phyloP scores from a whole-genome alignment of 2,113 vertebrate genomes.

The Rattus rattus region DNA sequence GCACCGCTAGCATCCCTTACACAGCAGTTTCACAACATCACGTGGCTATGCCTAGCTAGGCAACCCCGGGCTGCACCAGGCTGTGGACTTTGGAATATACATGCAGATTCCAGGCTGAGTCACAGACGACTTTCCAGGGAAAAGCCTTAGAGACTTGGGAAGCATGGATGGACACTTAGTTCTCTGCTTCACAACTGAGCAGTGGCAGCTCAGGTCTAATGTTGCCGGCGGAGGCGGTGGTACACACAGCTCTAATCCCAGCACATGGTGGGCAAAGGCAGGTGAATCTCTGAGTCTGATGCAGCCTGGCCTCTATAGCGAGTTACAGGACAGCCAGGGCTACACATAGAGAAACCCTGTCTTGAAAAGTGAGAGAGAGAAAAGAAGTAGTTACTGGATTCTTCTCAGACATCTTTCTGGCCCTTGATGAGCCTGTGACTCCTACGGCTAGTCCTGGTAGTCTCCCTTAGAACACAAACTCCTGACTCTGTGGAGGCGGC shows the following conservation, averaged over 20 bases:
- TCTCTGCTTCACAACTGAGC: not conserved
- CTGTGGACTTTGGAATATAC: not conserved
- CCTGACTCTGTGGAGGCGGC: not conserved
- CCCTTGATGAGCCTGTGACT: not conserved
- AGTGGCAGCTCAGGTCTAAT: not conserved
- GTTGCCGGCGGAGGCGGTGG: not conserved
- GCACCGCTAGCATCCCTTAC: not conserved
- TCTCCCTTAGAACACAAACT: not conserved
- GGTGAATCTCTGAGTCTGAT: not conserved
- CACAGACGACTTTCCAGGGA: not conserved
- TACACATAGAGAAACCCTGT: not conserved
- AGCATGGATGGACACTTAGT: not conserved
- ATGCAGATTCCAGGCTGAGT: not conserved
- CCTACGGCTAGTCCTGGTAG: not conserved
- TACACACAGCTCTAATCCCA: not conserved
- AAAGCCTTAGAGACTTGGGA: not conserved
- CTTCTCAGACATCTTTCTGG: slow-evolving; percentile 21
- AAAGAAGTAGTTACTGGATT: not conserved
- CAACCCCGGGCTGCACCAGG: not conserved
- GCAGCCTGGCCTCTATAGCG: not conserved
- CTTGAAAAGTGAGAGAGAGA: not conserved
- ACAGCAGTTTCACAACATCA: not conserved
- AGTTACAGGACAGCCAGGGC: not conserved
- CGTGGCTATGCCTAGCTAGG: not conserved
- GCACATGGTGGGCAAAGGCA: not conserved